Conservation (phyloP, 2,797 vertebrate species). For the Meda fulgida region DNA sequence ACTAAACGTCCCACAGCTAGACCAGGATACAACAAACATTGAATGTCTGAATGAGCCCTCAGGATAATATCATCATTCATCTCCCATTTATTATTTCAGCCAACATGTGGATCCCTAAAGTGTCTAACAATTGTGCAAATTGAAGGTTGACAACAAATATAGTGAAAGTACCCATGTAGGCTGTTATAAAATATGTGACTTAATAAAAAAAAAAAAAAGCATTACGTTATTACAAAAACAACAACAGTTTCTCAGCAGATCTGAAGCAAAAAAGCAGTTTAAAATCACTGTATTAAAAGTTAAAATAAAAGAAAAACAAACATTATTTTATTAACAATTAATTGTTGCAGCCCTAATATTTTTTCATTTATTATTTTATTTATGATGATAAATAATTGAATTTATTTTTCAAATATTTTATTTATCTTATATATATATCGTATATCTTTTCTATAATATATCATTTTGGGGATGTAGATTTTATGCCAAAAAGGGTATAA, state of each 20-base stretch:
- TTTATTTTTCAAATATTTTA: not conserved
- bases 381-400: not conserved
- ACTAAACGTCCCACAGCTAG: conserved; percentile 5
- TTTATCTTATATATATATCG: not conserved
- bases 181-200: not conserved
- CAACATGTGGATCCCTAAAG: conserved; percentile 27
- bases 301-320: not conserved
- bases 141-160: not conserved
- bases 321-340: not conserved
- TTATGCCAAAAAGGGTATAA: not conserved
- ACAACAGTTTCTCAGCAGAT: not conserved
- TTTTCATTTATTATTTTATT: not conserved
- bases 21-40: conserved; percentile 45
- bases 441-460: not conserved
- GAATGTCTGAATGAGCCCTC: conserved; percentile 63
- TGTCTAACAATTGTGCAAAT: not conserved
- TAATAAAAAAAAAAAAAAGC: too few species aligned
- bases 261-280: not conserved
- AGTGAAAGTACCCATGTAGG: not conserved
- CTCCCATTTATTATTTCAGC: conserved; percentile 60
- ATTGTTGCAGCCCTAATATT: not conserved
- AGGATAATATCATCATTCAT: conserved; percentile 62
- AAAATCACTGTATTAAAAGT: not conserved
- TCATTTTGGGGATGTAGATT: not conserved
- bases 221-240: not conserved